Evolutionary conservation across 2,113 vertebrate genomes (phyloP).

Genomic region (Zonotrichia leucophrys): DNA sequence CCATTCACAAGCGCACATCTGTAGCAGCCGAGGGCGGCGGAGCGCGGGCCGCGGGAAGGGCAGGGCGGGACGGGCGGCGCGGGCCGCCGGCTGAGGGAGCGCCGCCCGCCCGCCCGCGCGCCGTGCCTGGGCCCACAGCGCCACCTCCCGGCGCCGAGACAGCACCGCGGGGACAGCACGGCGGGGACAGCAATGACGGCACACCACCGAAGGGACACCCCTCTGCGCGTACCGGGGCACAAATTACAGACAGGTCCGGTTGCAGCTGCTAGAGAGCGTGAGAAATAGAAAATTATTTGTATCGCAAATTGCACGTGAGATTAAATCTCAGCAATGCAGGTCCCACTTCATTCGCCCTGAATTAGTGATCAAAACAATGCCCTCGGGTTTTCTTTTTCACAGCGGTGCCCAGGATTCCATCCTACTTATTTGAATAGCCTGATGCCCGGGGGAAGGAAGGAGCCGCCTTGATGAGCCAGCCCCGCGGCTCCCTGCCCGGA

Average conservation of each 20-base stretch:
- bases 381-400: background rate
- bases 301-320: background rate
- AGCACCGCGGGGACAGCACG: background rate
- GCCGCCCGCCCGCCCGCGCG: background rate
- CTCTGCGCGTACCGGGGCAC: rapidly evolving
- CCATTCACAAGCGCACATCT: conserved; percentile 57
- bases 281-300: background rate
- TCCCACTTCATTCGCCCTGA: background rate
- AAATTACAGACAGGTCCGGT: rapidly evolving
- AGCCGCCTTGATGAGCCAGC: background rate
- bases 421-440: background rate
- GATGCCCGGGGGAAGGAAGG: background rate
- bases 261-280: background rate
- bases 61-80: background rate
- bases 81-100: background rate
- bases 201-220: rapidly evolving
- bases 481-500: background rate
- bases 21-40: conserved; percentile 36
- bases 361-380: background rate
- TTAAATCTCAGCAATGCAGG: background rate
- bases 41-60: background rate
- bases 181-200: background rate
- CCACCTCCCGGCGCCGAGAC: conserved; percentile 25
- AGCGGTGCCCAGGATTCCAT: background rate
- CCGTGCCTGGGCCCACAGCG: conserved; percentile 48